Conservation (phyloP, 2,113 vertebrate genomes). For the Nettapus auritus region DNA sequence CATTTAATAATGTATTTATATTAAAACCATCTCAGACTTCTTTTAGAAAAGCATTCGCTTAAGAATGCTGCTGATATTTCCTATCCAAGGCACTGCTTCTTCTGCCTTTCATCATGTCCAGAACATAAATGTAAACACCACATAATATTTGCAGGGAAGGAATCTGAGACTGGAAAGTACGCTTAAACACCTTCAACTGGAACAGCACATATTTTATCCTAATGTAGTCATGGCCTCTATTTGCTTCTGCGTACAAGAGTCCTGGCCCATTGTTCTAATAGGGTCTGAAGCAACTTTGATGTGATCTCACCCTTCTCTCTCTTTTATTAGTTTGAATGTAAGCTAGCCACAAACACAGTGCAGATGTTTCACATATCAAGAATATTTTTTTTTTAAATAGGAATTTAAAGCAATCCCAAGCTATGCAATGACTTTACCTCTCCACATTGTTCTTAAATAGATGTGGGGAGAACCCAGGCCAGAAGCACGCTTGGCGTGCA, state of each 20-base stretch:
- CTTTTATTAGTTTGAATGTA: not conserved
- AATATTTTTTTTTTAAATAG: not conserved
- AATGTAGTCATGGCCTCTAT: slow-evolving; percentile 73
- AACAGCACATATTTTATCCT: slow-evolving; percentile 78
- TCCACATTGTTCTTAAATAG: not conserved
- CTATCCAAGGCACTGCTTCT: not conserved
- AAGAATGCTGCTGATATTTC: slow-evolving; percentile 22
- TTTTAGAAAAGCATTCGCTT: slow-evolving; percentile 34
- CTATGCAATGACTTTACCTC: not conserved
- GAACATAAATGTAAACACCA: slow-evolving; percentile 62
- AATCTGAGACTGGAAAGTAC: slow-evolving; percentile 67
- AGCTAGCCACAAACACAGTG: not conserved
- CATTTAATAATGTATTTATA: slow-evolving; percentile 2
- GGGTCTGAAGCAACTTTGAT: not conserved
- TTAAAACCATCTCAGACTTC: slow-evolving; percentile 19
- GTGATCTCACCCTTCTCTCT: not conserved
- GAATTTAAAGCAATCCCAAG: not conserved
- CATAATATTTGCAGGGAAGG: slow-evolving; percentile 20
- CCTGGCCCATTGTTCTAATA: not conserved
- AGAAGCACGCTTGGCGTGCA: not conserved
- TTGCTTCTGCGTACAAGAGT: slow-evolving; percentile 3
- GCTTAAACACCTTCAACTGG: slow-evolving; percentile 47
- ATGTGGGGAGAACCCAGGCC: not conserved
- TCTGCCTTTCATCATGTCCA: slow-evolving; percentile 67
- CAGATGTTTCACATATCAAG: not conserved